Base-by-base conservation (phyloP, 2,113 vertebrate species). In the Rhinogobius similis region DNA sequence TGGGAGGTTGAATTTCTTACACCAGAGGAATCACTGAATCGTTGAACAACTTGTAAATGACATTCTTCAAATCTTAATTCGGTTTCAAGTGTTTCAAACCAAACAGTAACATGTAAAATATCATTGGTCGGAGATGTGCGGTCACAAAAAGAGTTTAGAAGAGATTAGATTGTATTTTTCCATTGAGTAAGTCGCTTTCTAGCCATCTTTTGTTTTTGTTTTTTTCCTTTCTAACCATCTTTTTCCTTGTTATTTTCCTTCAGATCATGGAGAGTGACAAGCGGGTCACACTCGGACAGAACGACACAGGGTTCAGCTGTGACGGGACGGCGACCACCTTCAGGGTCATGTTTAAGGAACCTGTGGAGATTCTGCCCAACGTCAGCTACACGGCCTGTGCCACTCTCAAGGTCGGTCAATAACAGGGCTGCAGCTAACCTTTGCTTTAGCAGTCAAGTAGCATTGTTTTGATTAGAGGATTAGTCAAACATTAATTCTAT, bases 261-360 rank as follows among this genome's bases (percentile, higher is more conserved):
- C n/a, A 98, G 96, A 97, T 98, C 70, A 93, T 98, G 65, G 96
- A 98, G 83, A 98, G 94, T 10, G 96, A 98, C 81, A 97, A 95
- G 86, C 96, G 95, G 62, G 91, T 95, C 32, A 96, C 94, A 0
- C 91, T 98, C 14, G 96, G 96, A 63, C 95, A 97, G 61, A 98
- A 97, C 0, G 96, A 98, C 76, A 98, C 96, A 0, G 95, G 95
- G 3, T 98, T 98, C 69, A 97, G 96, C 75, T 98, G 96, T 59
- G 96, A 98, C 7, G 96, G 96, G 65, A 95, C 96, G 0, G 93
- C 95, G 2, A 96, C 83, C 77, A 98, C 95, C 0, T 98, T 98
- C 91, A 90, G 96, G 85, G 96, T 98, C 43, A 97, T 98, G 96
- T 97, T 98, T 88, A 97, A 96, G 77, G 95, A 98, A 50, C 96